Base-by-base conservation (phyloP, 2,888 invertebrate genomes). In the Chorisops tibialis region DNA sequence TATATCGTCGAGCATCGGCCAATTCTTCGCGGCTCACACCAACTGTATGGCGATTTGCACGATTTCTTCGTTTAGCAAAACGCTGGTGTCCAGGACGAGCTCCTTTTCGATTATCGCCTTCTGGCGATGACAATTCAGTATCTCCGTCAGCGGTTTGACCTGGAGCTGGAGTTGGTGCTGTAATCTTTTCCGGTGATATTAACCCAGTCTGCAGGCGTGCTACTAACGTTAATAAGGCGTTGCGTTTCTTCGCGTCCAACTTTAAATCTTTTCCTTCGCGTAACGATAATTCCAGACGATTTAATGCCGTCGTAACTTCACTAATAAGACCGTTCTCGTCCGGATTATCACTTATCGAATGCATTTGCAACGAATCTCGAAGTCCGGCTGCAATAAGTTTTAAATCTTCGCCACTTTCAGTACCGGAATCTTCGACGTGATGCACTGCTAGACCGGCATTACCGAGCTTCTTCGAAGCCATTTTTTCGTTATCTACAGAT, bases 1-100 rank as follows among this genome's bases (percentile, higher is more conserved):
- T 84, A 71, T 89, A 83, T 62, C 86, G 84, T 48, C 92, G 81
- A 0, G 93, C 93, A 69, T 87, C 85, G 2, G 87, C 89, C 22
- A 93, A 77, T 71, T 93, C 93, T 73, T 90, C 91, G 47, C 84
- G 83, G 39, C 89, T 90, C 16, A 93, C 92, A 49, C 90, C 91
- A 19, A 93, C 89, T 0, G 93, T 93, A 75, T 93, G 91, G 1
- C 93, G 79, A 49, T 83, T 83, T 65, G 85, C 84, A 30, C 88
- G 83, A 66, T 83, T 81, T 61, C 85, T 82, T 9, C 82, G 77
- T 64, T 84, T 83, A 2, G 75, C 76, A 66, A 82, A 80, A 22
- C 85, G 79, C 49, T 77, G 76, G 6, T 77, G 72, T 43, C 66
- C 69, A 54, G 80, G 75, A 54, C 68, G 73, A 2, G 81, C 75